Percentiles rank a stretch among this genome's conserved stretches.
Evolutionary conservation across 2,113 vertebrate species (phyloP).

Genomic region (Conger conger): DNA sequence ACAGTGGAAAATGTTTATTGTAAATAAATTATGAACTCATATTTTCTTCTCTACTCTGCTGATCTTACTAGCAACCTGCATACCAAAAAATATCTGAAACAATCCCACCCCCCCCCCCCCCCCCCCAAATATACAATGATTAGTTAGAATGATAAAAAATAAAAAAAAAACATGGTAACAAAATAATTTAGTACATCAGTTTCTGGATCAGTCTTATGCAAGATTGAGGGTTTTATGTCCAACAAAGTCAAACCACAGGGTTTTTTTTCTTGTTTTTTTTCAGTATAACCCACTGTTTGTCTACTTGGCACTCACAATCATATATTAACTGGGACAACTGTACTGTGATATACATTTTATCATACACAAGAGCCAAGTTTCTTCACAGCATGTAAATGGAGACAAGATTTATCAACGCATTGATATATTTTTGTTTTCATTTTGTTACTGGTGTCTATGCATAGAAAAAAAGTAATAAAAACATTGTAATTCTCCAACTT

Average conservation of each 20-base stretch:
- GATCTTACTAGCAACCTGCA: background rate
- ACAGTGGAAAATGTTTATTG: background rate
- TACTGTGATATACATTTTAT: background rate
- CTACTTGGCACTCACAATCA: background rate
- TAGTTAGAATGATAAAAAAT: background rate
- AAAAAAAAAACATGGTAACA: slow-evolving; percentile 11
- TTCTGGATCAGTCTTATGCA: background rate
- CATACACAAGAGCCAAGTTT: background rate
- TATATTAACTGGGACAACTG: background rate
- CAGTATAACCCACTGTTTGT: background rate
- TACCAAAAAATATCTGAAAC: background rate
- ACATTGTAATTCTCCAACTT: background rate
- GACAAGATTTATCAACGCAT: background rate
- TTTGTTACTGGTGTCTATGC: background rate
- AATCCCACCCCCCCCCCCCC: background rate
- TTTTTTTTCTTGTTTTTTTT: too few relatives aligned
- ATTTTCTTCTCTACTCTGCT: background rate
- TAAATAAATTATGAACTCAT: background rate
- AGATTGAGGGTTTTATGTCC: background rate
- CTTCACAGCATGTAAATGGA: background rate
- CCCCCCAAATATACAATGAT: background rate
- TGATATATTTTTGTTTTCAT: background rate
- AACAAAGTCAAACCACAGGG: background rate
- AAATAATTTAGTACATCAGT: background rate
- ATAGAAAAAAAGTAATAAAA: background rate